These are phyloP conservation scores for Calliphora vicina DNA, from an alignment of 1,140 invertebrate species.

Conservation along the genomic window DNA sequence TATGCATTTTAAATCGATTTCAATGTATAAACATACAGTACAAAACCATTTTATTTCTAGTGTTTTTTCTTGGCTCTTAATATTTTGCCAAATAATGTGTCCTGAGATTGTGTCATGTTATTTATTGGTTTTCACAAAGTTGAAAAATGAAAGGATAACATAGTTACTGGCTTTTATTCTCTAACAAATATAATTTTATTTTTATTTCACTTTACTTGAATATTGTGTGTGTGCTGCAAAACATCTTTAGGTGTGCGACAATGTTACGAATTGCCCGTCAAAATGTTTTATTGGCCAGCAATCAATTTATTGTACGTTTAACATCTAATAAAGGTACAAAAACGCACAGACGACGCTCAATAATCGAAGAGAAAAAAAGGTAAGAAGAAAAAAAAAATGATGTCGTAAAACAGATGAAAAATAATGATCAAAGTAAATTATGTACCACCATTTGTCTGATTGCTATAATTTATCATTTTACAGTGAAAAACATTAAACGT, in stretches of 20 bases:
- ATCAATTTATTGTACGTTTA: conserved; percentile 51
- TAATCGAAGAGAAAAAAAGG: not conserved
- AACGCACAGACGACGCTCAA: not conserved
- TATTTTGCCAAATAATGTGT: conserved; percentile 60
- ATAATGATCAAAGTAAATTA: conserved; percentile 18
- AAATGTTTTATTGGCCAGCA: conserved; percentile 59
- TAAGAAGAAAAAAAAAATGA: not conserved
- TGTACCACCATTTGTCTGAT: conserved; percentile 32
- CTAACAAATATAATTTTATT: conserved; percentile 8
- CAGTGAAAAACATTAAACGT: not conserved
- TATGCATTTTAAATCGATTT: conserved; percentile 37
- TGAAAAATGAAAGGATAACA: conserved; percentile 31
- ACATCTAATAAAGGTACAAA: conserved; percentile 48
- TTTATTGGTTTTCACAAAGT: conserved; percentile 48
- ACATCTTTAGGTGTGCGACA: conserved; percentile 40
- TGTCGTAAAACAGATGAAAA: conserved; percentile 23
- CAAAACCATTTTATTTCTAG: not conserved
- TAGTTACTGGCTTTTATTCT: not conserved
- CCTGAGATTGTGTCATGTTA: conserved; percentile 59
- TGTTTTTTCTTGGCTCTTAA: conserved; percentile 40
- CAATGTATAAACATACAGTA: not conserved
- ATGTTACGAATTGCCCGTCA: conserved; percentile 60
- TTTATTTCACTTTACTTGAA: no score
- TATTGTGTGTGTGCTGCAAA: not conserved
- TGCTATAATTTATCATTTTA: conserved; percentile 4